Evolutionary conservation across 2,113 vertebrate genomes (phyloP).

Genomic region (Tragulus kanchil): DNA sequence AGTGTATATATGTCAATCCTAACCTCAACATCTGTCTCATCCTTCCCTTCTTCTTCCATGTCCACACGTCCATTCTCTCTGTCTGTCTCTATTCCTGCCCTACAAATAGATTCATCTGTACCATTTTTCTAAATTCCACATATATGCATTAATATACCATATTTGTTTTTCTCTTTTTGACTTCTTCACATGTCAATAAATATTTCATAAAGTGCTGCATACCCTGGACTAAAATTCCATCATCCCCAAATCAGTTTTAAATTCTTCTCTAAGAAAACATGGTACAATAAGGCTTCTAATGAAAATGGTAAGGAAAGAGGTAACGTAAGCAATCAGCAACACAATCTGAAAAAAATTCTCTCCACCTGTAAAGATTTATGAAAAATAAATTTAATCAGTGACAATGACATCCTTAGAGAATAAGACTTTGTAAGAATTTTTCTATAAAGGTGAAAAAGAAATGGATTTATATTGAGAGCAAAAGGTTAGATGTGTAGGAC

Average conservation of each 20-base stretch:
- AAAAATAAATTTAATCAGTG: neutral
- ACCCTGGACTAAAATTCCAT: constrained; percentile 73
- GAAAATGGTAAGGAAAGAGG: neutral
- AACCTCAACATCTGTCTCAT: neutral
- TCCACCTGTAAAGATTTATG: neutral
- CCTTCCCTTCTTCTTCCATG: neutral
- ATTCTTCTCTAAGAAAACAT: constrained; percentile 68
- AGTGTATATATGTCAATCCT: neutral
- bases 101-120: neutral
- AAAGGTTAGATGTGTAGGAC: constrained; percentile 63
- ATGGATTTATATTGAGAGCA: neutral
- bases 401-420: neutral
- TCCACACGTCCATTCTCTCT: neutral
- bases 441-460: neutral
- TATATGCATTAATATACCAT: neutral
- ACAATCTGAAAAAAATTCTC: neutral
- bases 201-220: constrained; percentile 81
- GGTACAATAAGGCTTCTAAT: neutral
- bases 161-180: neutral
- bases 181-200: constrained; percentile 73
- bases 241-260: constrained; percentile 78
- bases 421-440: constrained; percentile 39
- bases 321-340: neutral
- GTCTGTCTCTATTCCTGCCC: neutral
- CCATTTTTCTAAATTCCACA: neutral